Conservation (phyloP, 35 echinoderm and acorn worm species). For the Chiridota heheva region DNA sequence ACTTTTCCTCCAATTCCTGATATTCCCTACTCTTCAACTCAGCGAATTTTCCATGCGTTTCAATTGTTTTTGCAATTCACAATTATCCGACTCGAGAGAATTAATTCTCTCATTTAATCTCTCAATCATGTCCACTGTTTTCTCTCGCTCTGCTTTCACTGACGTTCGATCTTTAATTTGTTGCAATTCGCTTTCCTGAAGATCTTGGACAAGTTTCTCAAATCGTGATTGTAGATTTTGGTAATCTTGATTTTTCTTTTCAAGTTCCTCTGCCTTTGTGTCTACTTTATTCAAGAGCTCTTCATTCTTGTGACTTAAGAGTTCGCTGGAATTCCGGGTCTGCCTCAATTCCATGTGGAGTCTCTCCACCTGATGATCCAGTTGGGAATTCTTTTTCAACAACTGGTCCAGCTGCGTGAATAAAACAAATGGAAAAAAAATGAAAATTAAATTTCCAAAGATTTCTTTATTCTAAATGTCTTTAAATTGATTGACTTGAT, state of each 20-base stretch:
- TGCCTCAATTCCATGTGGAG: slow-evolving; percentile 81
- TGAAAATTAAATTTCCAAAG: neutral
- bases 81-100: slow-evolving; percentile 62
- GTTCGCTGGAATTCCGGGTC: slow-evolving; percentile 56
- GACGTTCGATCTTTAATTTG: slow-evolving; percentile 46
- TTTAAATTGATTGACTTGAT: neutral
- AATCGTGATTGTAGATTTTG: slow-evolving; percentile 58
- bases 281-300: slow-evolving; percentile 49
- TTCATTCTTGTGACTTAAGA: slow-evolving; percentile 67
- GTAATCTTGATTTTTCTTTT: slow-evolving; percentile 43
- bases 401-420: slow-evolving; percentile 65
- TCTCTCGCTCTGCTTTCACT: slow-evolving; percentile 60
- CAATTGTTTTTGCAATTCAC: slow-evolving; percentile 33
- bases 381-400: slow-evolving; percentile 47
- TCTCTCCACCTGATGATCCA: slow-evolving; percentile 73
- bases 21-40: neutral
- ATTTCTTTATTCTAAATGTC: neutral
- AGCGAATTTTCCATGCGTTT: neutral
- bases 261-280: slow-evolving; percentile 11
- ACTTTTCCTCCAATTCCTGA: slow-evolving; percentile 22
- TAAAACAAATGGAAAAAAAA: slow-evolving; percentile 12
- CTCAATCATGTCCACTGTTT: slow-evolving; percentile 56
- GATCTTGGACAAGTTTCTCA: slow-evolving; percentile 64
- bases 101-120: slow-evolving; percentile 69
- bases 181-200: slow-evolving; percentile 59